phyloP scores from a whole-genome alignment of 2,113 vertebrate species.

The Pongo abelii region DNA sequence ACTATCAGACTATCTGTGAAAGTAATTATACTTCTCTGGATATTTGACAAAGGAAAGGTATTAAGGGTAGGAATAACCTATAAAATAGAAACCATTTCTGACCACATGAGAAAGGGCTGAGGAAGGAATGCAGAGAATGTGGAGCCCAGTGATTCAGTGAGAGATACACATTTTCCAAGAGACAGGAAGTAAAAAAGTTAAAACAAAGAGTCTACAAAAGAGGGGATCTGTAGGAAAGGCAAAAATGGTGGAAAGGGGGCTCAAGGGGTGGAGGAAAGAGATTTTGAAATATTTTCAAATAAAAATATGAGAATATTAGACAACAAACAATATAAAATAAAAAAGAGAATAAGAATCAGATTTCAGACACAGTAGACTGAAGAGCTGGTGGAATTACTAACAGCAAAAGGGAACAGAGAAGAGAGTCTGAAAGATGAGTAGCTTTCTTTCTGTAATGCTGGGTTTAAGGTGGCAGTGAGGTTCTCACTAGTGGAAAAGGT shows the following conservation, averaged over 20 bases:
- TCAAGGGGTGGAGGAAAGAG: not conserved
- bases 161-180: not conserved
- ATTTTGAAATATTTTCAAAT: not conserved
- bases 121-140: not conserved
- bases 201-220: not conserved
- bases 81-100: not conserved
- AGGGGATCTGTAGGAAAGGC: not conserved
- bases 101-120: not conserved
- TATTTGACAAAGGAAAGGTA: slow-evolving; percentile 19
- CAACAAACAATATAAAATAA: slow-evolving; percentile 8
- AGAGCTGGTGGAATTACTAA: slow-evolving; percentile 75
- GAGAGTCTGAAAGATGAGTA: slow-evolving; percentile 61
- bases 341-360: slow-evolving; percentile 57
- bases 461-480: slow-evolving; percentile 49
- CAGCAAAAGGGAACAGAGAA: not conserved
- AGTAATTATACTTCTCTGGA: not conserved
- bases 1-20: not conserved
- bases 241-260: not conserved
- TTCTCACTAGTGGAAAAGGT: not conserved
- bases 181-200: not conserved
- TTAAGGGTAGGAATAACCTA: not conserved
- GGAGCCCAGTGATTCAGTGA: not conserved
- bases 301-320: slow-evolving; percentile 33
- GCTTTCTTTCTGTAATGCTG: not conserved
- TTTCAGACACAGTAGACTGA: slow-evolving; percentile 69